A percentile compares a stretch with the other conserved stretches of the same genome.
phyloP scores from a whole-genome alignment of 1,140 invertebrate species.

The Aporrectodea caliginosa region DNA sequence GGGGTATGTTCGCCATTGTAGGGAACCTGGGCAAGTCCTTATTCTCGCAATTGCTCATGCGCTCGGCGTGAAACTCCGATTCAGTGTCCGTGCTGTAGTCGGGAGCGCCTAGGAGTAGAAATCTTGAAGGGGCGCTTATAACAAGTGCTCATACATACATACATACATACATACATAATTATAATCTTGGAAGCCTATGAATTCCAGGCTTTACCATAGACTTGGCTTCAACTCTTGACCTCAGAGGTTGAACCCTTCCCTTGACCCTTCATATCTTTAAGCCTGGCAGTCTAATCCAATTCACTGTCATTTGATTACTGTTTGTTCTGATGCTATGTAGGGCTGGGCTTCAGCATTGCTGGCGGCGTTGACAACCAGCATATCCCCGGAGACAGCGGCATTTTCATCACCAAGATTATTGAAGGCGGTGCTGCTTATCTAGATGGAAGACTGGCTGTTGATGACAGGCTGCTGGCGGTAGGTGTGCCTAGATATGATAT shows the following conservation, averaged over 20 bases:
- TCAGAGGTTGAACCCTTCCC: not conserved
- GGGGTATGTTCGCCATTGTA: no score
- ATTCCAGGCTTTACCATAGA: no score
- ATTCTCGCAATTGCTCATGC: no score
- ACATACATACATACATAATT: no score
- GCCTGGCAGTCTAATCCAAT: not conserved
- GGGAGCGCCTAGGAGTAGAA: no score
- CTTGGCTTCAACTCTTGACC: not conserved
- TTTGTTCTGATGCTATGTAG: constrained; percentile 45
- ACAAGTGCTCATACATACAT: no score
- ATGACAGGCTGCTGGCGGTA: constrained; percentile 90
- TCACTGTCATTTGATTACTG: not conserved
- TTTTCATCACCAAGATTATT: constrained; percentile 98
- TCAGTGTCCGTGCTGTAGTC: no score
- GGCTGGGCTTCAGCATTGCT: constrained; percentile 94
- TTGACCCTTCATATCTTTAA: not conserved
- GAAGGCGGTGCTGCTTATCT: constrained; percentile 87
- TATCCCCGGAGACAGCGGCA: constrained; percentile 95
- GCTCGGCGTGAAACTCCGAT: no score
- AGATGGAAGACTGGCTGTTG: constrained; percentile 85
- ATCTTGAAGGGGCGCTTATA: no score
- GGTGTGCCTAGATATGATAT: no score
- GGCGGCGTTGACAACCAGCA: constrained; percentile 96
- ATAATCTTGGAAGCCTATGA: no score
- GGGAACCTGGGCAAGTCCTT: no score